phyloP scores from a whole-genome alignment of 2,113 vertebrate species.

The Poicephalus gulielmi region DNA sequence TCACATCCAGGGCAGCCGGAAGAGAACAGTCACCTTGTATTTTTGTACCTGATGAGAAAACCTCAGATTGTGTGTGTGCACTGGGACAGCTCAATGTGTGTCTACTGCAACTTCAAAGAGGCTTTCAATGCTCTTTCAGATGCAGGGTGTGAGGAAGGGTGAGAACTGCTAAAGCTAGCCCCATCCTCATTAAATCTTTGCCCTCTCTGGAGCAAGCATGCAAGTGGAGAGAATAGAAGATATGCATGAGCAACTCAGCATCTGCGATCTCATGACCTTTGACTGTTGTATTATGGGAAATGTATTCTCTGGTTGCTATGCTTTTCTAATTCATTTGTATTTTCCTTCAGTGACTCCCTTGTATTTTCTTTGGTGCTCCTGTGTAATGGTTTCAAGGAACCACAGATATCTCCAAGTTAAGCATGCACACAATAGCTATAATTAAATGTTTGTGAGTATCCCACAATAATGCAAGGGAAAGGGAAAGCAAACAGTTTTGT shows the following conservation, averaged over 20 bases:
- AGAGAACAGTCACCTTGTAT: conserved; percentile 48
- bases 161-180: conserved; percentile 61
- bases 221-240: conserved; percentile 43
- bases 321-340: conserved; percentile 62
- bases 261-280: conserved; percentile 48
- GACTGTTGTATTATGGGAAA: conserved; percentile 65
- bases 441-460: conserved; percentile 65
- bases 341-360: conserved; percentile 62
- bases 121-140: conserved; percentile 63
- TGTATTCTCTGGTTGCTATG: conserved; percentile 54
- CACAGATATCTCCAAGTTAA: conserved; percentile 49
- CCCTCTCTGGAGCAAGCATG: neutral
- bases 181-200: conserved; percentile 59
- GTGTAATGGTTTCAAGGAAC: conserved; percentile 47
- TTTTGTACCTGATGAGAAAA: conserved; percentile 57
- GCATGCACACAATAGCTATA: conserved; percentile 57
- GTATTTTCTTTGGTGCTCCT: conserved; percentile 56
- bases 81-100: conserved; percentile 53
- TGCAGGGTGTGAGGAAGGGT: conserved; percentile 52
- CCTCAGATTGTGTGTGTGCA: conserved; percentile 54
- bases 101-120: conserved; percentile 59
- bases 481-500: conserved; percentile 48
- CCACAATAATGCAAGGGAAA: conserved; percentile 48
- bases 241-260: conserved; percentile 59
- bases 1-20: conserved; percentile 36